These are phyloP conservation scores for Xiphorhynchus erythropygius DNA, from an alignment of 2,797 vertebrate species.

Conservation along the genomic window DNA sequence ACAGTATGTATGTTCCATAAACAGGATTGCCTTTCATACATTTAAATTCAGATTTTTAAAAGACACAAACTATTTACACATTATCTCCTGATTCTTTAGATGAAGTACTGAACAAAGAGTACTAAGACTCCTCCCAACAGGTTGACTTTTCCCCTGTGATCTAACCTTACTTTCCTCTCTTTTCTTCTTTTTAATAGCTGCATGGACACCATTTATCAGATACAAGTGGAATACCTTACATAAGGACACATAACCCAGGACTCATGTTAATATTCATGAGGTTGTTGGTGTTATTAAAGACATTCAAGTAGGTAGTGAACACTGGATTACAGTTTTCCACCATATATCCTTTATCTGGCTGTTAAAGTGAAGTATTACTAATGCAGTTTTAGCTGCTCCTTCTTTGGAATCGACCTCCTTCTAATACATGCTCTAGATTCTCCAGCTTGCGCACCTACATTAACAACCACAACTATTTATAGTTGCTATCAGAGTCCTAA, in stretches of 20 bases:
- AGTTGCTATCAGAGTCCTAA: constrained; percentile 4
- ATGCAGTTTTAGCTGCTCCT: constrained; percentile 19
- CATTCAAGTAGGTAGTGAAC: constrained; percentile 60
- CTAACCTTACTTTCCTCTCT: constrained; percentile 33
- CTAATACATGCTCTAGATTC: constrained; percentile 40
- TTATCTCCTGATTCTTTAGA: neutral
- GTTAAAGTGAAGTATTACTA: constrained; percentile 35
- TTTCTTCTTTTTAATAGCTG: constrained; percentile 56
- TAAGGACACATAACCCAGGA: constrained; percentile 48
- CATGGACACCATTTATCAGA: constrained; percentile 17
- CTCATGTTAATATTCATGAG: constrained; percentile 69
- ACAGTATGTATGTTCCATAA: neutral
- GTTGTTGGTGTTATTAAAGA: constrained; percentile 63
- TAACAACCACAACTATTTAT: constrained; percentile 45
- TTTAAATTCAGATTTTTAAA: neutral
- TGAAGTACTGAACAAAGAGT: neutral
- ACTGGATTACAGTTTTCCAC: constrained; percentile 42
- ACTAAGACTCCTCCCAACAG: neutral
- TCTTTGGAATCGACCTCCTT: constrained; percentile 38
- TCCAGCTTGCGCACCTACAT: neutral
- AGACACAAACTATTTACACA: neutral
- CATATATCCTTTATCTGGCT: constrained; percentile 56
- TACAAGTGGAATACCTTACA: constrained; percentile 24
- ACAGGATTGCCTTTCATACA: accelerated
- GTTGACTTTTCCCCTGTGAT: neutral